Base-by-base conservation (phyloP, 2,113 vertebrate genomes). In the Podarcis muralis region DNA sequence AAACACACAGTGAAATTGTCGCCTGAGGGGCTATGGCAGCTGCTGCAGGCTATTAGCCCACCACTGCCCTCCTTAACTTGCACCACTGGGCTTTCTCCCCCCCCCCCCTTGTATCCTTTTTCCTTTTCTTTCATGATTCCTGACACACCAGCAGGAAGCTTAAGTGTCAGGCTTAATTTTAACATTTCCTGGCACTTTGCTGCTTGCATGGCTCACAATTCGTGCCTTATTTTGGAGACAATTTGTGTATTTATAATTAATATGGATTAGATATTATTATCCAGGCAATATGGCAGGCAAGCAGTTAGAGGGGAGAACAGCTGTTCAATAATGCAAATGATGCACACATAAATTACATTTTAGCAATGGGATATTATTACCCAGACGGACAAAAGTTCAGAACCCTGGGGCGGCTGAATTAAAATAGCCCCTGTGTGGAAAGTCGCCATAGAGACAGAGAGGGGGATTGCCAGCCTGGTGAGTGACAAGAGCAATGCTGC, bases 241-340 rank as follows among this genome's bases (percentile, higher is more conserved):
- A 91, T 90, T 94, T 96, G 95, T 96, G 92, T 93, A 93, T 96
- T 96, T 96, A 93, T 95, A 97, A 97, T 97, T 97, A 96, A 96
- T 97, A 96, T 92, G 93, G 95, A 97, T 97, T 96, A 95, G 95
- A 93, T 94, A 95, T 96, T 96, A 94, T 96, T 96, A 97, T 95
- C 96, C 90, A 91, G 90, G 91, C 93, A 95, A 92, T 94, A 93
- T 95, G 93, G 95, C 92, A 96, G 94, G 94, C 90, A 92, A 92
- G 94, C 95, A 91, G 94, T 95, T 91, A 90, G 91, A 94, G 92
- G 94, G 90, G 84, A 82, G 95, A 93, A 92, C 87, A 96, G 93
- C 94, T 96, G 94, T 92, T 97, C 96, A 94, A 93, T 96, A 96
- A 96, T 97, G 94, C 94, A 97, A 96, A 97, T 88, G 93, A 94